Conservation (phyloP, 2,797 vertebrate species). For the Enteromius mattozi region DNA sequence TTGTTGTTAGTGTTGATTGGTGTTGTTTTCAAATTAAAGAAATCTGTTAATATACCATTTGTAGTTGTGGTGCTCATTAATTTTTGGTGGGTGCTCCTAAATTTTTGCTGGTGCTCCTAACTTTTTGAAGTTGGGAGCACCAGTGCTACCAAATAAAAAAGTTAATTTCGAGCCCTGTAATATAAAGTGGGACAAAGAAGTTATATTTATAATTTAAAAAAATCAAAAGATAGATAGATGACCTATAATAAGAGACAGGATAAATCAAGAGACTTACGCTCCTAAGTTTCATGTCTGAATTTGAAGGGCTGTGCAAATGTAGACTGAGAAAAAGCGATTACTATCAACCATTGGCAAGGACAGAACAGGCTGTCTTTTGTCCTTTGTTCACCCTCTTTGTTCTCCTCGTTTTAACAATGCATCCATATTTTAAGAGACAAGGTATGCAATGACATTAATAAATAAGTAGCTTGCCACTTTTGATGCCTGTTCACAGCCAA, state of each 20-base stretch:
- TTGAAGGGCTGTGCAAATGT: slow-evolving; percentile 38
- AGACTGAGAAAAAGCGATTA: slow-evolving; percentile 59
- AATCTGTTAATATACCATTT: no score
- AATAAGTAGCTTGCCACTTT: slow-evolving; percentile 65
- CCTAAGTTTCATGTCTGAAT: slow-evolving; percentile 27
- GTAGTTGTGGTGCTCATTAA: no score
- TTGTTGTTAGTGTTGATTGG: no score
- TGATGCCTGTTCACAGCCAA: slow-evolving; percentile 51
- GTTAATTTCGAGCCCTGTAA: no score
- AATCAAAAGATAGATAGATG: no score
- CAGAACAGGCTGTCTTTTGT: slow-evolving; percentile 50
- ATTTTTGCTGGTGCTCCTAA: no score
- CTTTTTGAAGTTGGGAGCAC: no score
- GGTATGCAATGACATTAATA: slow-evolving; percentile 68
- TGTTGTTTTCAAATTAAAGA: no score
- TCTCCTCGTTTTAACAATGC: slow-evolving; percentile 59
- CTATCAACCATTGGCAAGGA: slow-evolving; percentile 57
- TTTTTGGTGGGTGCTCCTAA: no score
- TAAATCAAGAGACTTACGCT: not conserved
- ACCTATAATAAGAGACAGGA: not conserved
- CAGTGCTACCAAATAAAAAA: no score
- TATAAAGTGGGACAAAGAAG: not conserved
- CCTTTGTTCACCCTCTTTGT: slow-evolving; percentile 39
- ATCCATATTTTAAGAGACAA: slow-evolving; percentile 64
- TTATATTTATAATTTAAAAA: no score